Conservation (phyloP, 2,797 vertebrate genomes). For the Melanotaenia parkinsoni region DNA sequence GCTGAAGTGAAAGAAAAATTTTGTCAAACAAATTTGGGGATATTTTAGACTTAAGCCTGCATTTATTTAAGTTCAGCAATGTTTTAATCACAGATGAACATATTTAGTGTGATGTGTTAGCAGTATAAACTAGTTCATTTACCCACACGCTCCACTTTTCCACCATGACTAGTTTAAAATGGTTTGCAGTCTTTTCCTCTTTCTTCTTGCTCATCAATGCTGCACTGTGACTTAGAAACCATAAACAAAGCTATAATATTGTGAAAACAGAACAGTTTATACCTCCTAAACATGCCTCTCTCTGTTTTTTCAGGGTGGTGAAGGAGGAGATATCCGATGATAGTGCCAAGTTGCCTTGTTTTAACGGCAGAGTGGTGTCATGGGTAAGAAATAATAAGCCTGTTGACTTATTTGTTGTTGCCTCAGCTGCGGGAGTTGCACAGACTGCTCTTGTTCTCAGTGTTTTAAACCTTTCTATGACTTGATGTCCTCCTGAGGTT, state of each 20-base stretch:
- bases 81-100: constrained; percentile 7
- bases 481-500: neutral
- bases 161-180: constrained; percentile 10
- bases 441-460: too few species aligned
- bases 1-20: too few species aligned
- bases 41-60: too few species aligned
- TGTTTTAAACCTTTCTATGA: too few species aligned
- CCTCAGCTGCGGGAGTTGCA: neutral
- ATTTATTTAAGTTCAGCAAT: neutral
- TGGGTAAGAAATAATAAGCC: constrained; percentile 81
- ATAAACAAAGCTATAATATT: constrained; percentile 19
- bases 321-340: constrained; percentile 96
- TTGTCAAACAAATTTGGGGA: neutral
- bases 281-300: constrained; percentile 26
- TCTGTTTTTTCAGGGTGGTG: constrained; percentile 84
- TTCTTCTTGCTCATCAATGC: neutral
- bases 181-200: too few species aligned
- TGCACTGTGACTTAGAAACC: neutral
- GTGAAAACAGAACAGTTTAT: constrained; percentile 20
- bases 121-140: constrained; percentile 44
- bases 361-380: constrained; percentile 91
- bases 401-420: neutral
- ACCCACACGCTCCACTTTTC: constrained; percentile 7
- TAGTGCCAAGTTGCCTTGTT: constrained; percentile 87
- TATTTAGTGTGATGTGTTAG: constrained; percentile 24